These are phyloP conservation scores for Schizopygopsis malacanthus DNA, from an alignment of 2,797 vertebrate genomes.

Conservation along the genomic window DNA sequence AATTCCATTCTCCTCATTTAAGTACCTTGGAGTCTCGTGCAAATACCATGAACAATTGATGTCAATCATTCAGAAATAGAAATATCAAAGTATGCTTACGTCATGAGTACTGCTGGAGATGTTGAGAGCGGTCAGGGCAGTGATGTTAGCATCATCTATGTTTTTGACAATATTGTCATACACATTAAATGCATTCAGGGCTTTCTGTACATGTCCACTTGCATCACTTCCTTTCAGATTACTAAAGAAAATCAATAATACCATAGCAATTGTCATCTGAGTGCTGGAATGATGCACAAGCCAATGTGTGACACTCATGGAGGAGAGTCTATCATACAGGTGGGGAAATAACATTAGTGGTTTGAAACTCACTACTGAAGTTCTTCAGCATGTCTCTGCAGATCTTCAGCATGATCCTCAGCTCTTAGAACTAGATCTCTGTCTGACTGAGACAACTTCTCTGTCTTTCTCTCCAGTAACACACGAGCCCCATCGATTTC, in stretches of 20 bases:
- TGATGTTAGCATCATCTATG: slow-evolving; percentile 84
- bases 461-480: slow-evolving; percentile 81
- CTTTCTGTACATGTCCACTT: slow-evolving; percentile 92
- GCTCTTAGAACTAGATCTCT: slow-evolving; percentile 85
- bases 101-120: slow-evolving; percentile 85
- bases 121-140: slow-evolving; percentile 80
- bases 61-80: background rate
- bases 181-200: slow-evolving; percentile 92
- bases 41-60: background rate
- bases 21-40: background rate
- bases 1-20: background rate
- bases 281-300: background rate
- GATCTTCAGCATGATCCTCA: slow-evolving; percentile 78
- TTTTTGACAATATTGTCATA: slow-evolving; percentile 92
- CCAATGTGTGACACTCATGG: background rate
- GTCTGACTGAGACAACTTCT: slow-evolving; percentile 84
- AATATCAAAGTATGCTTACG: slow-evolving; percentile 68
- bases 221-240: slow-evolving; percentile 87
- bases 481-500: slow-evolving; percentile 89
- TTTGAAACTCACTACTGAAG: slow-evolving; percentile 81
- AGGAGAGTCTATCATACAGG: background rate
- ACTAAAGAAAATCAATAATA: slow-evolving; percentile 68
- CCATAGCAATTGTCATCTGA: background rate
- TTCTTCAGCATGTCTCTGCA: slow-evolving; percentile 83
- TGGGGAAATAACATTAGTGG: background rate